Percentiles rank a stretch among this genome's conserved stretches.
Evolutionary conservation across 1,140 invertebrate genomes (phyloP).

Genomic region (Meloidogyne exigua): DNA sequence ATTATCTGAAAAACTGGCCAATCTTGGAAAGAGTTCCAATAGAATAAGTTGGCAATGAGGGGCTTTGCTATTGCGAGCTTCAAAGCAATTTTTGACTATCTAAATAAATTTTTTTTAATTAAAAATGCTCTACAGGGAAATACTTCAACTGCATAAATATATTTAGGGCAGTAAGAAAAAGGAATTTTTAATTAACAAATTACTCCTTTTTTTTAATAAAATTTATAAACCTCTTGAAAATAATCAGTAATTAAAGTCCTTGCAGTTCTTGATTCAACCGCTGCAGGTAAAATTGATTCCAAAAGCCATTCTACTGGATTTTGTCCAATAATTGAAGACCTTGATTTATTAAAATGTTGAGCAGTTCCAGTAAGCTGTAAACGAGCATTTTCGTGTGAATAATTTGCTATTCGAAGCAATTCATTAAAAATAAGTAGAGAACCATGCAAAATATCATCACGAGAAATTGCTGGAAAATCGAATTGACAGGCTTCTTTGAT

Average conservation of each 20-base stretch:
- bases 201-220: no score
- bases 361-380: slow-evolving; percentile 31
- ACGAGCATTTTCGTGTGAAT: slow-evolving; percentile 76
- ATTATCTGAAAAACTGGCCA: slow-evolving; percentile 84
- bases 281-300: slow-evolving; percentile 18
- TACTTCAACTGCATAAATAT: no score
- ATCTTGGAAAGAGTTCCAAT: slow-evolving; percentile 81
- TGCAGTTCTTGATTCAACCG: slow-evolving; percentile 81
- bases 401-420: slow-evolving; percentile 84
- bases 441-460: slow-evolving; percentile 86
- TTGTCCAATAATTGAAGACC: slow-evolving; percentile 38
- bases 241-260: slow-evolving; percentile 77
- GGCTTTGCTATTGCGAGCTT: slow-evolving; percentile 75
- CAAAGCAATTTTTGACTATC: slow-evolving; percentile 72
- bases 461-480: slow-evolving; percentile 65
- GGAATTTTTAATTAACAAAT: no score
- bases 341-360: slow-evolving; percentile 11
- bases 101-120: no score
- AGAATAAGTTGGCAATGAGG: slow-evolving; percentile 82
- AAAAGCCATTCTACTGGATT: slow-evolving; percentile 57
- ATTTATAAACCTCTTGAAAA: slow-evolving; percentile 78
- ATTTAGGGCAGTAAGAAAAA: no score
- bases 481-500: slow-evolving; percentile 76
- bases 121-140: no score
- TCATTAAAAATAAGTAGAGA: slow-evolving; percentile 90